Evolutionary conservation across 2,888 invertebrate genomes (phyloP).

Genomic region (Limnephilus auricula): DNA sequence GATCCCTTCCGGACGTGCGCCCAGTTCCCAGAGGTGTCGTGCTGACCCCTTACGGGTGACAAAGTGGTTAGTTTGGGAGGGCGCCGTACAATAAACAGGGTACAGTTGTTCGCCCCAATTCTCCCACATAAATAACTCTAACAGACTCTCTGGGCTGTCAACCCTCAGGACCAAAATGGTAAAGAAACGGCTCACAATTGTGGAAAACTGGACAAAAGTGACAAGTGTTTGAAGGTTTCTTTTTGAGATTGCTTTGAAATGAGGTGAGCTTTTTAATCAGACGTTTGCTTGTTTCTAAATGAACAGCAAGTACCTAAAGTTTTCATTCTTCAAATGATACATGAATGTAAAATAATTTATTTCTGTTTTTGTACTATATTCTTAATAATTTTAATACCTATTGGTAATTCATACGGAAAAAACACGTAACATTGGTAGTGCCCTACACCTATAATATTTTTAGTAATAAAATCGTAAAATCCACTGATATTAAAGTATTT

Average conservation of each 20-base stretch:
- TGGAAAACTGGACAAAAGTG: not conserved
- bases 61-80: slow-evolving; percentile 31
- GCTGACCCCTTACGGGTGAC: slow-evolving; percentile 49
- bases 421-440: too few relatives aligned
- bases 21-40: slow-evolving; percentile 55
- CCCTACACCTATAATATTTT: too few relatives aligned
- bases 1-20: slow-evolving; percentile 29
- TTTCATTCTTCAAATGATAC: too few relatives aligned
- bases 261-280: not conserved
- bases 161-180: slow-evolving; percentile 6
- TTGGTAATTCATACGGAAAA: too few relatives aligned
- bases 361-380: too few relatives aligned
- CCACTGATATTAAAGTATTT: too few relatives aligned
- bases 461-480: too few relatives aligned
- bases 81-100: not conserved
- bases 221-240: not conserved
- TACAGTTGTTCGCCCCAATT: not conserved
- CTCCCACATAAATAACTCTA: slow-evolving; percentile 49
- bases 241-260: not conserved
- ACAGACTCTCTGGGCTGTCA: slow-evolving; percentile 2
- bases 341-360: too few relatives aligned
- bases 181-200: not conserved
- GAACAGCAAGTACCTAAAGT: too few relatives aligned
- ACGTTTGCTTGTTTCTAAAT: too few relatives aligned
- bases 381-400: too few relatives aligned